These are phyloP conservation scores for Dermatemys mawii DNA, from an alignment of 2,113 vertebrate species.

Conservation along the genomic window DNA sequence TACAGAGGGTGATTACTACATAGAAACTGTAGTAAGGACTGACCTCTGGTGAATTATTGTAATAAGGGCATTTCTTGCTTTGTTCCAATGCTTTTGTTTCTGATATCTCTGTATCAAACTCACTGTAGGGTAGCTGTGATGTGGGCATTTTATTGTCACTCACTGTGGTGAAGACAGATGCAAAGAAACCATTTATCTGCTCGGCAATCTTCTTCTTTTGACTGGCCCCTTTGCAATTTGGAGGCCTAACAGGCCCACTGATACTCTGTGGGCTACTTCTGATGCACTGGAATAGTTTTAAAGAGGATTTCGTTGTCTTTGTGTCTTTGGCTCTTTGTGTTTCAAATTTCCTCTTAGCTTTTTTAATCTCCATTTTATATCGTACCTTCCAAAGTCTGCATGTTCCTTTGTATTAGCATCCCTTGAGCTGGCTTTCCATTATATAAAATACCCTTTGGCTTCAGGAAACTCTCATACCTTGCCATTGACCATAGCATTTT, in stretches of 20 bases:
- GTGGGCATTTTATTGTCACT: conserved; percentile 32
- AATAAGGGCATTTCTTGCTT: conserved; percentile 29
- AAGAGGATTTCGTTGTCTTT: background rate
- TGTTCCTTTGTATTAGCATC: background rate
- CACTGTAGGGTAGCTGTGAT: conserved; percentile 37
- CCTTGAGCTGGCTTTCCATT: background rate
- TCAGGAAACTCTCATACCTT: background rate
- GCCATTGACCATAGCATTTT: background rate
- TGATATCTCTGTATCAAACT: conserved; percentile 46
- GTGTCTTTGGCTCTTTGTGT: background rate
- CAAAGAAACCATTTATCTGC: conserved; percentile 31
- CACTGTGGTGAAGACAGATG: conserved; percentile 22
- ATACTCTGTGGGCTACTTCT: background rate
- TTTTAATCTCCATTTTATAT: background rate
- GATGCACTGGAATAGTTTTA: background rate
- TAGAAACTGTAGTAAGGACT: background rate
- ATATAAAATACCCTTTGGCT: background rate
- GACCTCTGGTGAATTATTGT: background rate
- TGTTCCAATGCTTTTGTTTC: conserved; percentile 64
- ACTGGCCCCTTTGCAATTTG: background rate
- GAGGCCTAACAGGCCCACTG: background rate
- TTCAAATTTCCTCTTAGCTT: background rate
- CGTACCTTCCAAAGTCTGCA: background rate
- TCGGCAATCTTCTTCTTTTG: background rate
- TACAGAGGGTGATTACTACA: background rate